These are phyloP conservation scores for Polietes domitor DNA, from an alignment of 2,888 invertebrate species.

Conservation along the genomic window DNA sequence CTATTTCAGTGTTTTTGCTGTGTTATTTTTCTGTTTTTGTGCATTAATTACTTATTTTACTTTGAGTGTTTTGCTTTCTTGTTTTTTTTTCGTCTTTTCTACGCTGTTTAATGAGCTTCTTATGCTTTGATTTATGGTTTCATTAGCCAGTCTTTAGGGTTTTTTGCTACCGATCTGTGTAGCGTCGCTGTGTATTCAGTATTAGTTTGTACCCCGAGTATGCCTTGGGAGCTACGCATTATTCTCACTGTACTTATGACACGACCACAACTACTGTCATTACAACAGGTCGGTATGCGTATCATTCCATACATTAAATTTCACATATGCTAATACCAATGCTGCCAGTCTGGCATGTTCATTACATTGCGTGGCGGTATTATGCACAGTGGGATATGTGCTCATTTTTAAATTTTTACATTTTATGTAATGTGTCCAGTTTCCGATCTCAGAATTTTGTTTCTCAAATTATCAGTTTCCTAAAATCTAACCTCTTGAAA, in stretches of 20 bases:
- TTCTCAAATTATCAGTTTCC: too few relatives aligned
- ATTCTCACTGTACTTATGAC: background rate
- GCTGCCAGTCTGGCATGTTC: too few relatives aligned
- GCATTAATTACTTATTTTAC: slow-evolving; percentile 29
- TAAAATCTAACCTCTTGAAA: too few relatives aligned
- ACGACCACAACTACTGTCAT: background rate
- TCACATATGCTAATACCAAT: slow-evolving; percentile 31
- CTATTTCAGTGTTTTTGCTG: background rate
- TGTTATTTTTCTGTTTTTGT: slow-evolving; percentile 22
- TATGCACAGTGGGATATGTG: too few relatives aligned
- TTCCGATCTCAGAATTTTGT: too few relatives aligned
- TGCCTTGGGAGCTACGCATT: background rate
- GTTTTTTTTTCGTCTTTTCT: background rate
- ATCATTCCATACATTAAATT: slow-evolving; percentile 43
- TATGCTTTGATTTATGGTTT: slow-evolving; percentile 57
- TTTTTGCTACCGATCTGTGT: background rate
- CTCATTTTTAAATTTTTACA: too few relatives aligned
- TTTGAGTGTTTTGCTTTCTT: slow-evolving; percentile 2
- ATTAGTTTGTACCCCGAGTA: too few relatives aligned
- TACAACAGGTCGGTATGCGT: background rate
- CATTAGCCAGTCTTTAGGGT: slow-evolving; percentile 22
- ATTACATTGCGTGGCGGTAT: too few relatives aligned
- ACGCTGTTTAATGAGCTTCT: slow-evolving; percentile 51
- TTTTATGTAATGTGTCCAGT: too few relatives aligned
- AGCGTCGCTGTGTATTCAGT: too few relatives aligned